Conservation (phyloP, 2,888 invertebrate genomes). For the Oxycera nigricornis region DNA sequence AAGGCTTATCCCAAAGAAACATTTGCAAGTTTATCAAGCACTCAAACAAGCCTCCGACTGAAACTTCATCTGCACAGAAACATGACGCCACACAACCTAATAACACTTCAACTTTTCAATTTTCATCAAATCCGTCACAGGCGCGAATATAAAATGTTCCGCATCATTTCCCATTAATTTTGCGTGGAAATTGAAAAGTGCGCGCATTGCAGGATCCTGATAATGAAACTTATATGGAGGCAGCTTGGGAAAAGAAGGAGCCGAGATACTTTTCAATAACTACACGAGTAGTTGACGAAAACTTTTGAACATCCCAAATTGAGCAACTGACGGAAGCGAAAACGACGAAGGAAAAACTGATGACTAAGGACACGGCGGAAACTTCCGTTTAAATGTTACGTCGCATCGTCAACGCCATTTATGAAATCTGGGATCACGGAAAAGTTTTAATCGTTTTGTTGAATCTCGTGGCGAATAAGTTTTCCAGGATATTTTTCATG, state of each 20-base stretch:
- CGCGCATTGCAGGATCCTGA: not conserved
- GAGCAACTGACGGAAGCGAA: not conserved
- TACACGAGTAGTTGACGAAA: not conserved
- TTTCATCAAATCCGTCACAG: too few relatives aligned
- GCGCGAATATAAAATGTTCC: too few relatives aligned
- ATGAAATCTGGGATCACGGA: not conserved
- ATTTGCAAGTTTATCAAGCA: too few relatives aligned
- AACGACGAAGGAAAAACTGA: not conserved
- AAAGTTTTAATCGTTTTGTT: not conserved
- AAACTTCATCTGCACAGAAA: too few relatives aligned
- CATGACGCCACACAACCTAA: too few relatives aligned
- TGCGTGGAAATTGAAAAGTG: slow-evolving; percentile 5
- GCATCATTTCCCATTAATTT: slow-evolving; percentile 1
- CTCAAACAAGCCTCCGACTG: too few relatives aligned
- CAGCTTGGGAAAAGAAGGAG: too few relatives aligned
- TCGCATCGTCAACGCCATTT: not conserved
- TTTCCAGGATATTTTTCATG: not conserved
- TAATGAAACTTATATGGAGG: too few relatives aligned
- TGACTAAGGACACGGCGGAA: not conserved
- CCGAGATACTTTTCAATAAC: not conserved
- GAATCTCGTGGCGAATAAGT: not conserved
- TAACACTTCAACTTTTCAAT: too few relatives aligned
- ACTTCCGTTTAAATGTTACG: not conserved
- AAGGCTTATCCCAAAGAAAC: too few relatives aligned
- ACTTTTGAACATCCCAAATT: not conserved